Conservation (phyloP, 2,888 invertebrate genomes). For the Nebria brevicollis region DNA sequence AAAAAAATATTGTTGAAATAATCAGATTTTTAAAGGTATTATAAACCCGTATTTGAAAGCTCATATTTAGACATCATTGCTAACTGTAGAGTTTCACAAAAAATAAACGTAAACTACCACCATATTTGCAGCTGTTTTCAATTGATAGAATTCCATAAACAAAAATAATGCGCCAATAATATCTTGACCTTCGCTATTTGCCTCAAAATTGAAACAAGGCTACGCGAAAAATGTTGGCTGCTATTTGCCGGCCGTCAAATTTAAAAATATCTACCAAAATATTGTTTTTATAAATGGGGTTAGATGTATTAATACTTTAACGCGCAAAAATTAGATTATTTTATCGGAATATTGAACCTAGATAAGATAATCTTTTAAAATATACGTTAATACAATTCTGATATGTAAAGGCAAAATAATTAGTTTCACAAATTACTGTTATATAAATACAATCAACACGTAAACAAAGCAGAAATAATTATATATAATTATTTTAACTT, state of each 20-base stretch:
- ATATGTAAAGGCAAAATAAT: too few species aligned
- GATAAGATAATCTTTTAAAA: not conserved
- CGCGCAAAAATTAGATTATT: not conserved
- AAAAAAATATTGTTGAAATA: not conserved
- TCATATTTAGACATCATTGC: not conserved
- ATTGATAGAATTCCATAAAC: not conserved
- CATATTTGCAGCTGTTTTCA: not conserved
- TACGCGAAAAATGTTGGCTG: not conserved
- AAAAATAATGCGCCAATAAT: not conserved
- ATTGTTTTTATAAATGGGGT: not conserved
- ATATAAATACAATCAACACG: not conserved
- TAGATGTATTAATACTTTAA: not conserved
- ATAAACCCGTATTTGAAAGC: not conserved
- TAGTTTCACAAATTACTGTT: not conserved
- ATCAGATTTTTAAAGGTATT: not conserved
- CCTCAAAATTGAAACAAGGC: not conserved
- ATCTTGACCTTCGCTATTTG: not conserved
- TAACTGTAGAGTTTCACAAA: not conserved
- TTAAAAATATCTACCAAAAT: not conserved
- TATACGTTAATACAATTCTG: too few species aligned
- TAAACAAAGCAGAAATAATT: not conserved
- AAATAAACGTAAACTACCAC: conserved; percentile 1
- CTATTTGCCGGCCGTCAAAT: not conserved
- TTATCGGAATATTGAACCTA: not conserved
- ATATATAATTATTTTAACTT: not conserved